Evolutionary conservation across 2,113 vertebrate species (phyloP).

Genomic region (Heteronetta atricapilla): DNA sequence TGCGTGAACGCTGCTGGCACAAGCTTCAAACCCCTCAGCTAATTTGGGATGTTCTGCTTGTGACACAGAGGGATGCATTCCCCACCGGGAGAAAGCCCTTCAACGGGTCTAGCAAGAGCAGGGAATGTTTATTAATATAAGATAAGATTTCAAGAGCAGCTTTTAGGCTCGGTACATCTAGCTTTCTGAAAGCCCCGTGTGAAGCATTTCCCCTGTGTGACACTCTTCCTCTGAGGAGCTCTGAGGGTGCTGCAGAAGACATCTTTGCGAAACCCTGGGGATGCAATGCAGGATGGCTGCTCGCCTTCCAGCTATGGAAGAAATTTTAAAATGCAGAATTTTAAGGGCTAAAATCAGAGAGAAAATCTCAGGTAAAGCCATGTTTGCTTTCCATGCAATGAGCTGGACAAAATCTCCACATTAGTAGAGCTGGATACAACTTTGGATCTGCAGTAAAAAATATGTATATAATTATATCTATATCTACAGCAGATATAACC

Average conservation of each 20-base stretch:
- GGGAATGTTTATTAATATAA: not conserved
- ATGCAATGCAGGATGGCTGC: not conserved
- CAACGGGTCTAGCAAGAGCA: not conserved
- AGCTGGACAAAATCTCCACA: not conserved
- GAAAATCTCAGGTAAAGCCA: not conserved
- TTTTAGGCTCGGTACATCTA: not conserved
- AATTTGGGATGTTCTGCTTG: slow-evolving; percentile 25
- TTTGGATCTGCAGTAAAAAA: not conserved
- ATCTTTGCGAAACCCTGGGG: accelerated
- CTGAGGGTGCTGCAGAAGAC: not conserved
- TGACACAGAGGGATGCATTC: not conserved
- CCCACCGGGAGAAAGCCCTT: not conserved
- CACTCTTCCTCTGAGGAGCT: not conserved
- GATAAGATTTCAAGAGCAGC: not conserved
- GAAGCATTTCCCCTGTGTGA: not conserved
- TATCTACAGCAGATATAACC: not conserved
- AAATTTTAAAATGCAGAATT: not conserved
- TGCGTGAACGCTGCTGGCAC: slow-evolving; percentile 36
- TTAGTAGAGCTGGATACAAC: not conserved
- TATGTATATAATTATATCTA: not conserved
- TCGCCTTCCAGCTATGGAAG: not conserved
- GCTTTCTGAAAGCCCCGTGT: not conserved
- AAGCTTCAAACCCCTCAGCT: slow-evolving; percentile 40
- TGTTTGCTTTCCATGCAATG: not conserved
- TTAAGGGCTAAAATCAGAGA: not conserved